Evolutionary conservation across 2,797 vertebrate species (phyloP).

Genomic region (Clarias fuscus): DNA sequence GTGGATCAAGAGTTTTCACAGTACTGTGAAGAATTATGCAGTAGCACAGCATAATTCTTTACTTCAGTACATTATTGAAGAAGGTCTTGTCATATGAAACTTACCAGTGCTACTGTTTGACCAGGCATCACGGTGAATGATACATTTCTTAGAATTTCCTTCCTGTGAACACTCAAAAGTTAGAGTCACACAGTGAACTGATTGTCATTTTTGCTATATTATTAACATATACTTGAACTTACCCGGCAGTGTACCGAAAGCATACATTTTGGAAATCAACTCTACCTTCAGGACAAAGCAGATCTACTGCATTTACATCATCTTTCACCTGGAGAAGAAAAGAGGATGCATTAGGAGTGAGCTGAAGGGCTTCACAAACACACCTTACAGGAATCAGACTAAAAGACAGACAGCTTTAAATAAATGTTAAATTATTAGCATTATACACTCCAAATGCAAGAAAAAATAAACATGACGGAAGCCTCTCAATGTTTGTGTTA

Average conservation of each 20-base stretch:
- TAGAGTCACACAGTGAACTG: background rate
- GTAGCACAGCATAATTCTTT: background rate
- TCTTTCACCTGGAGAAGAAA: conserved; percentile 78
- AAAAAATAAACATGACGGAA: background rate
- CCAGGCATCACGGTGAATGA: conserved; percentile 86
- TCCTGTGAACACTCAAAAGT: conserved; percentile 63
- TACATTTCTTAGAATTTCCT: conserved; percentile 78
- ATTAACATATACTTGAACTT: conserved; percentile 35
- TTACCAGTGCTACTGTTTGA: conserved; percentile 84
- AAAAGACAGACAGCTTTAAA: background rate
- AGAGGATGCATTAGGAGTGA: background rate
- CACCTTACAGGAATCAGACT: background rate
- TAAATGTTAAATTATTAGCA: background rate
- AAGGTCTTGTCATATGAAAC: conserved; percentile 38
- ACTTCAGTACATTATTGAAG: background rate
- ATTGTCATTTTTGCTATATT: background rate
- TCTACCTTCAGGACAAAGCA: conserved; percentile 70
- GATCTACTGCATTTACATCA: conserved; percentile 68
- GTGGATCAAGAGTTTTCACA: too few species aligned
- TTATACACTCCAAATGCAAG: background rate
- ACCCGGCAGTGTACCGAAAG: conserved; percentile 82
- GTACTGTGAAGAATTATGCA: too few species aligned
- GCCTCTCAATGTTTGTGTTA: background rate
- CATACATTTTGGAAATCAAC: conserved; percentile 83
- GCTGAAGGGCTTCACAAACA: background rate